A percentile compares a stretch with the other conserved stretches of the same genome.
Conservation (phyloP, 2,888 invertebrate species). For the Drosophila subquinaria region DNA sequence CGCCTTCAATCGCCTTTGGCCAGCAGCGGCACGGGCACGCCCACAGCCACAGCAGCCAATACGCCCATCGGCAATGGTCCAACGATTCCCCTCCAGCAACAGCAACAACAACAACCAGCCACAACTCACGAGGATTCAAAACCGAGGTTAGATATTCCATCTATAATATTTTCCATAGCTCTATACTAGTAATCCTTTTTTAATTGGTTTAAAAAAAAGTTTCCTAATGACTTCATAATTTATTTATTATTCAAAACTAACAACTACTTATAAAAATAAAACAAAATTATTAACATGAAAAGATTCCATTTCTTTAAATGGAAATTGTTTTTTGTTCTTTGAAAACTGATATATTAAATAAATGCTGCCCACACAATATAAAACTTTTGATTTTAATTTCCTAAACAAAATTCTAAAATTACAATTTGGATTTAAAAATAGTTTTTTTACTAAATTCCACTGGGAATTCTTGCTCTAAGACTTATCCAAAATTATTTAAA, state of each 20-base stretch:
- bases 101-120: constrained; percentile 60
- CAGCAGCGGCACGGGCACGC: constrained; percentile 64
- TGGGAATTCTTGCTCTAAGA: not conserved
- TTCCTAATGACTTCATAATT: not conserved
- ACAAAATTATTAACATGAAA: not conserved
- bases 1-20: constrained; percentile 85
- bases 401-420: too few relatives aligned
- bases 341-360: not conserved
- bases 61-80: constrained; percentile 59
- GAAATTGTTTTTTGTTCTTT: not conserved
- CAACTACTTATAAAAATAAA: not conserved
- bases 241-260: not conserved
- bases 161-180: not conserved
- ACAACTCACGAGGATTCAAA: constrained; percentile 86
- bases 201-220: not conserved
- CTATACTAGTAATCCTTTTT: not conserved
- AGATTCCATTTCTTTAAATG: not conserved
- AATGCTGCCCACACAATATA: not conserved
- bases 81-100: constrained; percentile 42
- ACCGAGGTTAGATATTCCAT: constrained; percentile 86
- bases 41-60: constrained; percentile 45
- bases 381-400: too few relatives aligned
- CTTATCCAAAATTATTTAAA: too few relatives aligned
- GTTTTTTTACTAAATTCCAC: not conserved
- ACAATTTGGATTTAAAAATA: too few relatives aligned